Evolutionary conservation across 2,797 vertebrate species (phyloP).

Genomic region (Bovichtus variegatus): DNA sequence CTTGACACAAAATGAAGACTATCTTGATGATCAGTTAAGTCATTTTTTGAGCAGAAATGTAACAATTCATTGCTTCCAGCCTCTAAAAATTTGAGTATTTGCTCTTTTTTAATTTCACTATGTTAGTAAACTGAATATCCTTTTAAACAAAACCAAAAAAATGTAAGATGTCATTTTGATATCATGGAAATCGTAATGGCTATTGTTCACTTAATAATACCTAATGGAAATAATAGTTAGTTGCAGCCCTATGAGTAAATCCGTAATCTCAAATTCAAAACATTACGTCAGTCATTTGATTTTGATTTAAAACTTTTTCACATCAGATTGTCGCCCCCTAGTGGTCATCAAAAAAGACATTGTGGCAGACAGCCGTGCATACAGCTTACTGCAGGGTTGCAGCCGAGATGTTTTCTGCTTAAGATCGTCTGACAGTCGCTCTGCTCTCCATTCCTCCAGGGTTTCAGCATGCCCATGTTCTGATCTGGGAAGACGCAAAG

Average conservation of each 20-base stretch:
- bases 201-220: not conserved
- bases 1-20: not conserved
- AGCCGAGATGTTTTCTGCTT: not conserved
- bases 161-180: not conserved
- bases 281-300: not conserved
- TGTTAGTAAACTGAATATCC: not conserved
- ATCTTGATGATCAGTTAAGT: not conserved
- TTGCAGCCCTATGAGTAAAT: not conserved
- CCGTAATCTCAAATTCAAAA: not conserved
- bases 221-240: not conserved
- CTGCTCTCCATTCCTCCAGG: constrained; percentile 80
- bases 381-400: not conserved
- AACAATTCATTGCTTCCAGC: not conserved
- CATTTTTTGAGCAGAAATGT: not conserved
- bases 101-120: not conserved
- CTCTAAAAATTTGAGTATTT: not conserved
- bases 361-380: too few species aligned
- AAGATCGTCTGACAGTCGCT: constrained; percentile 18
- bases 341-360: not conserved
- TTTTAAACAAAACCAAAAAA: not conserved
- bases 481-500: constrained; percentile 82
- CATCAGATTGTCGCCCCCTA: not conserved
- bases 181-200: not conserved
- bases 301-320: too few species aligned
- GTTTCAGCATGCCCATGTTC: constrained; percentile 99